phyloP scores from a whole-genome alignment of 2,888 invertebrate species.

The Hypselothyrea guttata region DNA sequence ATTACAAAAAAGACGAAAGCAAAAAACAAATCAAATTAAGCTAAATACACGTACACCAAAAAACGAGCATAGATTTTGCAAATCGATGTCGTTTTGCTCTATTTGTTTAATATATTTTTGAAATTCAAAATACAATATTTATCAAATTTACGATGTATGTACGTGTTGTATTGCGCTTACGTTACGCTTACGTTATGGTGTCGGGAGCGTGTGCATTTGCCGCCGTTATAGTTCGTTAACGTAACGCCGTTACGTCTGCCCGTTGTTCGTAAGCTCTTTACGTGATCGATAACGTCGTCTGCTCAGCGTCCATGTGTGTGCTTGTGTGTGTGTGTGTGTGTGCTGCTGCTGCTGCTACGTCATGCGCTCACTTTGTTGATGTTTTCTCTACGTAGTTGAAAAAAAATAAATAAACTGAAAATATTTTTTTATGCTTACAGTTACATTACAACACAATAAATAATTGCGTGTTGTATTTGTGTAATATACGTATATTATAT shows the following conservation, averaged over 20 bases:
- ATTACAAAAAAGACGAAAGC: too few species aligned
- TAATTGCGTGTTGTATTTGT: constrained; percentile 60
- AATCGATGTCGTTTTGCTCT: constrained; percentile 10
- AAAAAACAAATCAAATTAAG: constrained; percentile 18
- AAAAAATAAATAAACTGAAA: constrained; percentile 15
- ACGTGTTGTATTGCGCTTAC: constrained; percentile 35
- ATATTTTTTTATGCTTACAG: constrained; percentile 50
- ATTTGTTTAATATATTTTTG: constrained; percentile 32
- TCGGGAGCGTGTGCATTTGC: constrained; percentile 39
- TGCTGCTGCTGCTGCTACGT: constrained; percentile 39
- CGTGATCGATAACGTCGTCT: constrained; percentile 24
- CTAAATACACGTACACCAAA: constrained; percentile 43
- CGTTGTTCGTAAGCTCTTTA: constrained; percentile 33
- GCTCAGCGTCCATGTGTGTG: constrained; percentile 5
- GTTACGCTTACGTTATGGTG: constrained; percentile 51
- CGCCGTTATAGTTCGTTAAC: constrained; percentile 51
- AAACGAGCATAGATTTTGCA: constrained; percentile 21
- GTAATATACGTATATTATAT: constrained; percentile 30
- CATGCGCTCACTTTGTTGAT: constrained; percentile 44
- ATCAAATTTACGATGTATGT: too few species aligned
- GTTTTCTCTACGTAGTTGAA: constrained; percentile 19
- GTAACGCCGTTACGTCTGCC: constrained; percentile 44
- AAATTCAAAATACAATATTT: too few species aligned
- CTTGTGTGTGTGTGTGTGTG: constrained; percentile 1
- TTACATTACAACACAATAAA: constrained; percentile 51